Evolutionary conservation across 2,113 vertebrate species (phyloP), one percentile per base, ranked within the genome.

Genomic region (Pardalotus punctatus): DNA sequence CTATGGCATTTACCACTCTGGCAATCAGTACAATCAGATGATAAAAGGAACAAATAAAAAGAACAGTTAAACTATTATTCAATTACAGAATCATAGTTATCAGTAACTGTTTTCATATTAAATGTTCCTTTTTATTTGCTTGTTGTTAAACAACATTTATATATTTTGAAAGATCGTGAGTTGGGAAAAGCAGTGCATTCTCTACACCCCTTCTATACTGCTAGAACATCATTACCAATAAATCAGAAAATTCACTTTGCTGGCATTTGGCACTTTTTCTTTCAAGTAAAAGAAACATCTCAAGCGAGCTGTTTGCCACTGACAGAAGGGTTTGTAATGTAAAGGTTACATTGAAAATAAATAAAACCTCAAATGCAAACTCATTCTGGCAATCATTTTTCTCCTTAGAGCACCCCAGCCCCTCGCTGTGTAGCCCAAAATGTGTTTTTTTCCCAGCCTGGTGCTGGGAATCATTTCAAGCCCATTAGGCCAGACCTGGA

Each of bases 271-370:
- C 81, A 6, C 36, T 47, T 77, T 92, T 86, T 62, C 38, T 27
- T 82, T 81, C 54, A 78, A 56, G 28, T 45, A 21, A 48, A 88
- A 84, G 77, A 57, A 81, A 61, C 1, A 2, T 51, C 42, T 78
- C 40, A 54, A 81, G 31, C 13, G 5, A 72, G 62, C 48, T 33
- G 53, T 53, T 93, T 84, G 67, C 72, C 72, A 81, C 64, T 74
- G 43, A 51, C 72, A 33, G 58, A 86, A 92, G 35, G 60, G 36
- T 71, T 69, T 86, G 62, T 54, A 80, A 53, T 42, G 40, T 51
- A 82, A 92, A 93, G 69, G 65, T 84, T 84, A 45, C 45, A 33
- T 28, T 82, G 54, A 69, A 93, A 96, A 94, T 82, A 96, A 94
- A 77, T 77, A 88, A 67, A 87, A 51, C 28, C 27, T 80, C 79